phyloP scores from a whole-genome alignment of 2,113 vertebrate genomes.

The Hystrix brachyura region DNA sequence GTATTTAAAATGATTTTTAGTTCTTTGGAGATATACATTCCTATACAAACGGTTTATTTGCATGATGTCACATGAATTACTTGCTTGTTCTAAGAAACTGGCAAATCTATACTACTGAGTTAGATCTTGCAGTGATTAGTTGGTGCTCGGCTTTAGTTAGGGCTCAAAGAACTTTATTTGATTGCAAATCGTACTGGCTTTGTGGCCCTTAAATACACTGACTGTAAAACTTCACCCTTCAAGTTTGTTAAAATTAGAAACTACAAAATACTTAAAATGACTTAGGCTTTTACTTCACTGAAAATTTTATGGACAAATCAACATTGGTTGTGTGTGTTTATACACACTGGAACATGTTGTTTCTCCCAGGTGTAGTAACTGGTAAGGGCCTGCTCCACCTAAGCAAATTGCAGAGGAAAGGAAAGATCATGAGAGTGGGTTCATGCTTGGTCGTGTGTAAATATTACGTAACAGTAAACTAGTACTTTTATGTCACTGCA shows the following conservation, averaged over 20 bases:
- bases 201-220: background rate
- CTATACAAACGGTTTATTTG: constrained; percentile 66
- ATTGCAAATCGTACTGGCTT: background rate
- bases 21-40: constrained; percentile 65
- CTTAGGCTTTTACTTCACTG: constrained; percentile 37
- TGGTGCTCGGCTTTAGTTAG: constrained; percentile 36
- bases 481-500: constrained; percentile 59
- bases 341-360: background rate
- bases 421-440: background rate
- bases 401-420: constrained; percentile 64
- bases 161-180: constrained; percentile 1
- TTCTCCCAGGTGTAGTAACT: background rate
- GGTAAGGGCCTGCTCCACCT: background rate
- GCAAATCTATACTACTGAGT: constrained; percentile 20
- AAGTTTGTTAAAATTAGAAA: constrained; percentile 51
- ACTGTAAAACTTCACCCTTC: background rate
- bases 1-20: constrained; percentile 59
- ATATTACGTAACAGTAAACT: constrained; percentile 11
- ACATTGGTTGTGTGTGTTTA: background rate
- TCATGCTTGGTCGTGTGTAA: background rate
- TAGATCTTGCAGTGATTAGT: constrained; percentile 50
- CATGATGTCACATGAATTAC: constrained; percentile 65
- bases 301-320: constrained; percentile 1
- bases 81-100: constrained; percentile 67
- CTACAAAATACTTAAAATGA: constrained; percentile 3